Base-by-base conservation (phyloP, 2,113 vertebrate genomes). In the Spermophilus dauricus region DNA sequence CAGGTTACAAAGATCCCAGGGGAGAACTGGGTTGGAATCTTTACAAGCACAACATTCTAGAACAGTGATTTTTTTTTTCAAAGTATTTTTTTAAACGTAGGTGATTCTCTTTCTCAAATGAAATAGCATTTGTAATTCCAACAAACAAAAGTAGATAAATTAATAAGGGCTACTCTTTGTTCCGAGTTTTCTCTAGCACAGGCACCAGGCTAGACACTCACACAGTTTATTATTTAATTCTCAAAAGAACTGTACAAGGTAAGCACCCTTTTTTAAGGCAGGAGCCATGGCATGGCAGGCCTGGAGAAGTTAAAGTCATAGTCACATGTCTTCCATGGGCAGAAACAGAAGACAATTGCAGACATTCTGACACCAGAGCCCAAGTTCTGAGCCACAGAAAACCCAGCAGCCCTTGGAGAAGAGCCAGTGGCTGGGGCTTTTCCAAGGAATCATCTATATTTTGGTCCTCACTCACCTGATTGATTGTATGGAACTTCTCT, bases 1-100 rank as follows among this genome's bases (percentile, higher is more conserved):
- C 80, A 28, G 42, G 69, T 96, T 97, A 88, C 87, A 26, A 8
- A n/a, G 51, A 75, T 95, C 95, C 92, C 72, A 13, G 28, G 51
- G 48, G 86, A 95, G 61, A 77, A 76, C 18, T 53, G 17, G 42
- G 34, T 10, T 93, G 77, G 58, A 92, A 69, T 67, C 73, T 84
- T 86, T 72, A 65, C 67, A 93, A 22, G 77, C 53, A 75, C 32
- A 39, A 67, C 75, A 84, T 96, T 91, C 78, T 91, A 58, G 45
- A 82, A 51, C 48, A 51, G 48, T 16, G 78, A n/a, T 89, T 81
- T 58, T 58, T 56, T 53, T 56, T 53, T 56, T 85, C 20, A 16
- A 61, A 24, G 30, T 48, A 14, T 73, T 96, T 16, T 95, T 58
- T 56, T 67, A 96, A 61, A 87, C 32, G 24, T 24, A 65, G 84